Base-by-base conservation (phyloP, 2,888 invertebrate species). In the Thecophora atra region DNA sequence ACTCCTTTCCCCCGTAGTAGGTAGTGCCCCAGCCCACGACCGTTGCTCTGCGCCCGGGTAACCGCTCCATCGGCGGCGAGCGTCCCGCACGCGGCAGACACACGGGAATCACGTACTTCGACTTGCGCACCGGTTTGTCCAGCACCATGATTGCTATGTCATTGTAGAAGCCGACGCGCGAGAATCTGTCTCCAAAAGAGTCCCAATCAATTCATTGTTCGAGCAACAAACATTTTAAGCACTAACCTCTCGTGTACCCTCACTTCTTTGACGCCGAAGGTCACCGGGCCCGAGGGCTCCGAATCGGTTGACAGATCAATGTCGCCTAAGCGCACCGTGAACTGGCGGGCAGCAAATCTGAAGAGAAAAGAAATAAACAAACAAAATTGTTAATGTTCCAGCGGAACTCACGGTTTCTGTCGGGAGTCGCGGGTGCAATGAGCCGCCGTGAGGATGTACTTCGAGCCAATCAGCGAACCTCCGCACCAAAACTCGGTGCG, bases 11-110 rank as follows among this genome's bases (percentile, higher is more conserved):
- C 6, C 96, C 96, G 82, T 96, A 96, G 81, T 91, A 91, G 0
- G 95, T 95, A 26, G 95, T 95, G 44, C 96, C 97, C 96, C 96
- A 97, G 11, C 97, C 97, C 19, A 96, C 95, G 1, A 97, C 96
- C 0, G 96, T 95, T 0, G 94, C 94, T 77, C 91, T 89, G 44
- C 92, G 89, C 0, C 94, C 92, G 0, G 85, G 83, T 60, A 87
- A 72, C 17, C 86, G 81, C 21, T 87, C 87, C 70, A 83, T 85
- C 1, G 86, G 83, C 44, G 85, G 86, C 79, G 79, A 81, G 3
- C 85, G 79, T 37, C 88, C 87, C 0, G 88, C 88, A 1, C 88
- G 88, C 0, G 97, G 97, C 71, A 97, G 86, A 83, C 97, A 97
- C 72, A 97, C 91, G 0, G 96, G 96, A 78, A 94, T 93, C 54